These are phyloP conservation scores for Gyps fulvus DNA, from an alignment of 2,113 vertebrate genomes.

Conservation along the genomic window DNA sequence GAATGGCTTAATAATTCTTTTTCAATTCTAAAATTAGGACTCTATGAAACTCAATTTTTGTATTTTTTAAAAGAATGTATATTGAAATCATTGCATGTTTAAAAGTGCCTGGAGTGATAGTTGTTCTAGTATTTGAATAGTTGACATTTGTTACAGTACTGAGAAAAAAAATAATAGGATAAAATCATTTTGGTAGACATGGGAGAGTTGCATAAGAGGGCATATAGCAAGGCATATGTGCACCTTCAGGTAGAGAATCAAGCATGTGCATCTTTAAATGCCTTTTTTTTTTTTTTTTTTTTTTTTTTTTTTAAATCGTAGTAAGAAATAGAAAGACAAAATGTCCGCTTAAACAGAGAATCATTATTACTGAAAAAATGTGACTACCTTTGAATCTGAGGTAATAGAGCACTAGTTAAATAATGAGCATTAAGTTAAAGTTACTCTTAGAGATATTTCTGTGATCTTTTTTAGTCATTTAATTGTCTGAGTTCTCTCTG, in stretches of 20 bases:
- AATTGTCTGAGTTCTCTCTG: background rate
- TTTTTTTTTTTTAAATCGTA: too few relatives aligned
- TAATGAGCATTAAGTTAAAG: background rate
- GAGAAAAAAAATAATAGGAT: background rate
- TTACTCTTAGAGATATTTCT: background rate
- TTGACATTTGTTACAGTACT: background rate
- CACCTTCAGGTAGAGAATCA: background rate
- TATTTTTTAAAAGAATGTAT: background rate
- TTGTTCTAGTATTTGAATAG: background rate
- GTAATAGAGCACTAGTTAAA: background rate
- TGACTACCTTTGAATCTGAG: background rate
- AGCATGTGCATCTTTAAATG: background rate
- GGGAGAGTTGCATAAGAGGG: background rate
- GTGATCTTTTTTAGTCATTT: background rate
- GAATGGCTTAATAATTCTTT: background rate
- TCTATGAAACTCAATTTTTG: background rate
- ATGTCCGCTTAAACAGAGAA: background rate
- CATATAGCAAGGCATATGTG: background rate
- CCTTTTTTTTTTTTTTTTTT: background rate
- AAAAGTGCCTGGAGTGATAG: background rate
- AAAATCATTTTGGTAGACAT: background rate
- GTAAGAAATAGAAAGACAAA: background rate
- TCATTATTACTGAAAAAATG: background rate
- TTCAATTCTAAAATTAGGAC: background rate
- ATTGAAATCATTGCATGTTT: background rate